Conservation (phyloP, 2,888 invertebrate species). For the Helleia helle region DNA sequence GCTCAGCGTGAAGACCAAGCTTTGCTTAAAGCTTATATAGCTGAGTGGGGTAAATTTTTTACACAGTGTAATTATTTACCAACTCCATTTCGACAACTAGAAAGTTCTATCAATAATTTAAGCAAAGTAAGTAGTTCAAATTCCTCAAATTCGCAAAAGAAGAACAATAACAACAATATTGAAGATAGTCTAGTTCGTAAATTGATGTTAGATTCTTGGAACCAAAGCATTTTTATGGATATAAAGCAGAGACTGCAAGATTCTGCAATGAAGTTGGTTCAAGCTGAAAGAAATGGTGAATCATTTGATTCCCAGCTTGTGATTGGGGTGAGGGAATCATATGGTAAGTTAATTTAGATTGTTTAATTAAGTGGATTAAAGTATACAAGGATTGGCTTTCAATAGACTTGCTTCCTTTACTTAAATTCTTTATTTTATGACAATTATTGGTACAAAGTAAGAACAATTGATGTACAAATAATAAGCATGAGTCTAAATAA, state of each 20-base stretch:
- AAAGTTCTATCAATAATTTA: slow-evolving; percentile 82
- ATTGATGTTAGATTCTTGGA: slow-evolving; percentile 99
- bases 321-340: slow-evolving; percentile 97
- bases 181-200: slow-evolving; percentile 95
- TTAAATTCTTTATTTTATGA: no score
- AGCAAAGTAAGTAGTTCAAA: slow-evolving; percentile 55
- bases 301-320: slow-evolving; percentile 98
- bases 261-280: slow-evolving; percentile 98
- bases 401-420: no score
- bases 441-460: no score
- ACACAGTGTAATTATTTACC: slow-evolving; percentile 98
- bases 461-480: no score
- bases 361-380: no score
- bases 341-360: slow-evolving; percentile 85
- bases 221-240: slow-evolving; percentile 95
- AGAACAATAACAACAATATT: slow-evolving; percentile 72
- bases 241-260: slow-evolving; percentile 94
- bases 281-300: slow-evolving; percentile 97
- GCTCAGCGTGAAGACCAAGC: slow-evolving; percentile 96
- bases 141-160: slow-evolving; percentile 55
- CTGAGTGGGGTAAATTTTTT: slow-evolving; percentile 98
- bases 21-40: slow-evolving; percentile 95
- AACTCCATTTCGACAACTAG: slow-evolving; percentile 94
- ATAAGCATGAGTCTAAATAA: no score
- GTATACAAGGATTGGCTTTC: no score